These are phyloP conservation scores for Periophthalmodon schlosseri DNA, from an alignment of 2,113 vertebrate species.

Conservation along the genomic window DNA sequence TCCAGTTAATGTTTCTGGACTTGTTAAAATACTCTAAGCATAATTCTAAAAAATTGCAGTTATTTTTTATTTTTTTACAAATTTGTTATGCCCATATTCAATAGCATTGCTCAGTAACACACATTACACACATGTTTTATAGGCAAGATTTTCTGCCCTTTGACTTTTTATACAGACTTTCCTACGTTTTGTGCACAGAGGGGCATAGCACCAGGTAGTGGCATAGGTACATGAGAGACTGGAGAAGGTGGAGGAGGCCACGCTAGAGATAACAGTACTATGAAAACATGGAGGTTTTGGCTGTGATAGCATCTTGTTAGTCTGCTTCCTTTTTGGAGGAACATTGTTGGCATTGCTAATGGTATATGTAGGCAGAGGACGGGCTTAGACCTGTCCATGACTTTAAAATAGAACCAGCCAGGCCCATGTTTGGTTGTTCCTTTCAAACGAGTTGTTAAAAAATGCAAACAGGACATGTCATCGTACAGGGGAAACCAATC, in stretches of 20 bases:
- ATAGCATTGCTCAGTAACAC: neutral
- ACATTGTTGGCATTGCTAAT: conserved; percentile 78
- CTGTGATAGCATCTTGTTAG: conserved; percentile 75
- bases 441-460: conserved; percentile 42
- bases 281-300: conserved; percentile 53
- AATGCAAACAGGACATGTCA: conserved; percentile 72
- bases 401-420: conserved; percentile 72
- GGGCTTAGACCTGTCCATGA: conserved; percentile 73
- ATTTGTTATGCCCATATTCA: no score
- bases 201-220: conserved; percentile 2
- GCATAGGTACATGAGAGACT: conserved; percentile 19
- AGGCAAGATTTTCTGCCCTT: neutral
- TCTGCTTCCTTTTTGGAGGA: conserved; percentile 68
- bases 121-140: neutral
- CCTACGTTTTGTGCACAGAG: conserved; percentile 33
- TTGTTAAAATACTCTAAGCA: no score
- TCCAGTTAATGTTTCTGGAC: no score
- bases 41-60: no score
- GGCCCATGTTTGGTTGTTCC: conserved; percentile 52
- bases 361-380: conserved; percentile 68
- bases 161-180: neutral
- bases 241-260: conserved; percentile 33
- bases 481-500: conserved; percentile 55
- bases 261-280: conserved; percentile 54
- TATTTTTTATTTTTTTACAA: no score